Evolutionary conservation across 1,140 invertebrate species (phyloP).

Genomic region (Gerris buenoi): DNA sequence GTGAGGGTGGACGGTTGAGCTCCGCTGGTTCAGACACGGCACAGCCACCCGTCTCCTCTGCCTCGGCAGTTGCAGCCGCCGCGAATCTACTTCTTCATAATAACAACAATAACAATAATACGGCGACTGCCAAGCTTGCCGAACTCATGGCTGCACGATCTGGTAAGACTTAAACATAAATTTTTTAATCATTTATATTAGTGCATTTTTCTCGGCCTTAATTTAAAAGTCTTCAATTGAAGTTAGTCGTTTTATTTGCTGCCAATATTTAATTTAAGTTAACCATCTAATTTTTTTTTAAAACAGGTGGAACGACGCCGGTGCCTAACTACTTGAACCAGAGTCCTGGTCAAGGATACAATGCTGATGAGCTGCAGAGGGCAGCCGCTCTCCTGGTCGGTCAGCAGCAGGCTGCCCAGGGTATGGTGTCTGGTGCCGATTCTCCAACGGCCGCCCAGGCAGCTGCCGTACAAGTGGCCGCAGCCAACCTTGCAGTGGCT

Average conservation of each 20-base stretch:
- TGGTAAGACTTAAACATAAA: too few relatives aligned
- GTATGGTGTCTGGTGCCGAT: constrained; percentile 15
- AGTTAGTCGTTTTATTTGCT: too few relatives aligned
- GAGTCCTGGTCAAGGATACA: constrained; percentile 42
- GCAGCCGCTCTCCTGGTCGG: constrained; percentile 48
- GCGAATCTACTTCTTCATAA: constrained; percentile 19
- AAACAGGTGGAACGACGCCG: neutral
- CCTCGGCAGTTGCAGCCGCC: constrained; percentile 1
- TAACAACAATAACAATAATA: constrained; percentile 53
- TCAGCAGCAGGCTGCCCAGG: constrained; percentile 21
- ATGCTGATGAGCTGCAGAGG: constrained; percentile 54
- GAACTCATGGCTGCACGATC: constrained; percentile 26
- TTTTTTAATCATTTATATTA: too few relatives aligned
- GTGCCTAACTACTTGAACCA: neutral
- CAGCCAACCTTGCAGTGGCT: constrained; percentile 60
- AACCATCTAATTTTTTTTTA: too few relatives aligned
- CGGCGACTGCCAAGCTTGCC: constrained; percentile 24
- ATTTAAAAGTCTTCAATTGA: too few relatives aligned
- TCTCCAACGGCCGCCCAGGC: constrained; percentile 24
- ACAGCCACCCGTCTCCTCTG: constrained; percentile 31
- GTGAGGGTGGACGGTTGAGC: constrained; percentile 57
- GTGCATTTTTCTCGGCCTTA: too few relatives aligned
- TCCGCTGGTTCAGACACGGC: constrained; percentile 54
- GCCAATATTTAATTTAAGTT: too few relatives aligned
- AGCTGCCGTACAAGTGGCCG: constrained; percentile 45